phyloP scores from a whole-genome alignment of 1,140 invertebrate genomes.

The Drosophila malerkotliana region DNA sequence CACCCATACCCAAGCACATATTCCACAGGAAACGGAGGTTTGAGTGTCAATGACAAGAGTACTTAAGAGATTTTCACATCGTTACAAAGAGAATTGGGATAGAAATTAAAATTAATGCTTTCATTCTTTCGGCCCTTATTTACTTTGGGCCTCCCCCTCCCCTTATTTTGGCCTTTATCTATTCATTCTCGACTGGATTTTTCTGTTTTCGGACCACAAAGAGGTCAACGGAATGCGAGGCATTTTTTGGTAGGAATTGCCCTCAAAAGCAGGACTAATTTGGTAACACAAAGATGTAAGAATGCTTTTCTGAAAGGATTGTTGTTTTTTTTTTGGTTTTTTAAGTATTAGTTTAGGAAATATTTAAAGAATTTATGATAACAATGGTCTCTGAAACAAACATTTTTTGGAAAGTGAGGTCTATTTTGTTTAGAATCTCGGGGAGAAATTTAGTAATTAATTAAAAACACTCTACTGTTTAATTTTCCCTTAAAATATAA shows the following conservation, averaged over 20 bases:
- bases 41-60: slow-evolving; percentile 83
- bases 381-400: too few species aligned
- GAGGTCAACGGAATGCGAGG: slow-evolving; percentile 43
- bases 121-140: slow-evolving; percentile 21
- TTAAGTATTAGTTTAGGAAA: too few species aligned
- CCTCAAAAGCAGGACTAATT: not conserved
- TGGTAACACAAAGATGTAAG: not conserved
- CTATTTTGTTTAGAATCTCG: too few species aligned
- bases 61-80: slow-evolving; percentile 83
- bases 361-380: too few species aligned
- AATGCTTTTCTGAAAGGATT: not conserved
- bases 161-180: slow-evolving; percentile 1
- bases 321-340: too few species aligned
- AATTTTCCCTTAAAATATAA: too few species aligned
- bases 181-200: slow-evolving; percentile 12
- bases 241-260: slow-evolving; percentile 5
- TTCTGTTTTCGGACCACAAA: slow-evolving; percentile 39
- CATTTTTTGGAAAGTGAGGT: too few species aligned
- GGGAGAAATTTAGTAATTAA: too few species aligned
- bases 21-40: slow-evolving; percentile 39
- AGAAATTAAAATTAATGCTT: slow-evolving; percentile 83
- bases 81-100: slow-evolving; percentile 81
- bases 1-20: not conserved
- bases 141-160: slow-evolving; percentile 3
- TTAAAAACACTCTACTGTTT: too few species aligned